phyloP scores from a whole-genome alignment of 2,113 vertebrate species.

The Phasianus colchicus region DNA sequence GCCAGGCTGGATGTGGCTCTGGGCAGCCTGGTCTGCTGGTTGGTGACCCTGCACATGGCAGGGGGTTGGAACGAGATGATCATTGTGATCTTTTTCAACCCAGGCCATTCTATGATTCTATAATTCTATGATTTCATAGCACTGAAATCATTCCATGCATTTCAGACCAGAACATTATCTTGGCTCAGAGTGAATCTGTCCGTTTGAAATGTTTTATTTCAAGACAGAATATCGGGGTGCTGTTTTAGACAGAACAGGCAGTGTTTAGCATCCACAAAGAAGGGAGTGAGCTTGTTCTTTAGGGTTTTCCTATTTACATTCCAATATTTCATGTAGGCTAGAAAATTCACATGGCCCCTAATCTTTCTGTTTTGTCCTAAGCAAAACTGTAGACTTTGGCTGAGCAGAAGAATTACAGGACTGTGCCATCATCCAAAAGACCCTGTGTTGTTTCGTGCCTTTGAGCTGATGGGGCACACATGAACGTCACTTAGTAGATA shows the following conservation, averaged over 20 bases:
- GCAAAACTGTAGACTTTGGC: not conserved
- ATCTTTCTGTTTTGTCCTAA: not conserved
- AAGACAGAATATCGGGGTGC: not conserved
- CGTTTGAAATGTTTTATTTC: not conserved
- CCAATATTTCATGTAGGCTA: not conserved
- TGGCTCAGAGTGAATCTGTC: not conserved
- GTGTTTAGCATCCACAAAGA: not conserved
- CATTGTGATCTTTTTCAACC: no score
- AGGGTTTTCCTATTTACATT: not conserved
- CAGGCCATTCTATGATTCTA: no score
- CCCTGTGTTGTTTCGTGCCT: not conserved
- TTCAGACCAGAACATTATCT: not conserved
- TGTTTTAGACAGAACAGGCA: not conserved
- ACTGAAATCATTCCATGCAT: not conserved
- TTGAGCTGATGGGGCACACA: accelerated
- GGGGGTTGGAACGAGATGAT: no score
- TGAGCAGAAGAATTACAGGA: not conserved
- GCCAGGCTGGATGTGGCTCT: no score
- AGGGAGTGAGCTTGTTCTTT: not conserved
- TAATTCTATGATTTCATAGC: not conserved
- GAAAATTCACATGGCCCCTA: not conserved
- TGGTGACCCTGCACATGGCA: no score
- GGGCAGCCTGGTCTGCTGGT: no score
- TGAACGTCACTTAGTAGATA: not conserved
- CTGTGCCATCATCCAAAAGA: not conserved